Evolutionary conservation across 2,113 vertebrate genomes (phyloP), one percentile per base, ranked within the genome.

Genomic region (Epinephelus cyanopodus): DNA sequence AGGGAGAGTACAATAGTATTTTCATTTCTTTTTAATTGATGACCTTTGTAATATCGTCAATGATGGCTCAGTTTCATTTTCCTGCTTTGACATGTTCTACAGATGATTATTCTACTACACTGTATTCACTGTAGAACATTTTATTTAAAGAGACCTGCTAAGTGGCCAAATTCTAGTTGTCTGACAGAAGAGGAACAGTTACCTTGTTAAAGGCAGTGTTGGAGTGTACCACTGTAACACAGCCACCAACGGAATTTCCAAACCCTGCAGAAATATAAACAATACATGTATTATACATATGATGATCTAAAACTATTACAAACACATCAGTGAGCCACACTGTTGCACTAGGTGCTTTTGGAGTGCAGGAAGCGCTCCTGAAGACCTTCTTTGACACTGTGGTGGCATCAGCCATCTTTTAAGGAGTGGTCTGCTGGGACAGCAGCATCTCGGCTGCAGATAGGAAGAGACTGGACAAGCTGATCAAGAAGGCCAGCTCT

Each of bases 201-300:
- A 92, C 88, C 94, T 94, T 68, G 95, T 97, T 74, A 96, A 95
- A 18, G 96, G 97, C 64, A 96, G 93, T 56, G 96, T 96, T 0
- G 96, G 92, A 0, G 95, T 96, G 1, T 95, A 97, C 97, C 97
- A 98, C 77, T 96, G 96, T n/a, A 98, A 85, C 39, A 97, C 95
- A 11, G 97, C 97, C 42, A 97, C 95, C 90, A 98, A 81, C 0
- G 96, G 96, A 0, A 98, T 95, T 83, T 98, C 97, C 50, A 98
- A 82, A 79, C 97, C 97, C 97, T 98, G 81, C 19, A 78, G 23
- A 82, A 17, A 76, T 1, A 81, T 1, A 78, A 0, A 76, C 8
- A 62, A n/a, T n/a, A 21, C 25, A 60, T 15, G 33, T 18, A 37
- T 42, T 25, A 56, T 5, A 33, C 7, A 29, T 27, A 6, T 11